A percentile compares a stretch with the other conserved stretches of the same genome.
phyloP scores from a whole-genome alignment of 2,888 invertebrate genomes.

The Habrosyne pyritoides region DNA sequence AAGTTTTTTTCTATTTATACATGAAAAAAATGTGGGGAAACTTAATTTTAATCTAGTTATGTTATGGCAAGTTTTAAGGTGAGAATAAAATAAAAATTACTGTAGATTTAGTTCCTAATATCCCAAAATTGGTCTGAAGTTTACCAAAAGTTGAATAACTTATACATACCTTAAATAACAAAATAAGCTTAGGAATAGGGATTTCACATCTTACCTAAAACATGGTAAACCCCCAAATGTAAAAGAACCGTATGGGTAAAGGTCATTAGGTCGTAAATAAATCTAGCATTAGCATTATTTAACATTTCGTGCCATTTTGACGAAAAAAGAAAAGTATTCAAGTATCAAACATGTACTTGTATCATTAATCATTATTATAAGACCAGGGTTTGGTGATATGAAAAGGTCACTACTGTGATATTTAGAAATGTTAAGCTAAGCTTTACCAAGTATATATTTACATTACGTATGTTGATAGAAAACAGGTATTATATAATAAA shows the following conservation, averaged over 20 bases:
- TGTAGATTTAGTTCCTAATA: too few species aligned
- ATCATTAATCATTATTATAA: conserved; percentile 12
- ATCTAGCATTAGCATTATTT: background rate
- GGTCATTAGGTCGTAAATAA: background rate
- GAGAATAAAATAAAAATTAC: too few species aligned
- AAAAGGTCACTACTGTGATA: conserved; percentile 8
- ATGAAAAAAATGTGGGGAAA: background rate
- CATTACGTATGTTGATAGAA: too few species aligned
- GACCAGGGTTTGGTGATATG: background rate
- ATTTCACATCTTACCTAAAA: background rate
- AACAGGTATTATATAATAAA: too few species aligned
- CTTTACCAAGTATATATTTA: too few species aligned
- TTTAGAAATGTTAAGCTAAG: conserved; percentile 9
- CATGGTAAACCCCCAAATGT: background rate
- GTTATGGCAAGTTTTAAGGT: too few species aligned
- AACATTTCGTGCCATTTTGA: conserved; percentile 4
- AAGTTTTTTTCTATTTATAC: conserved; percentile 27
- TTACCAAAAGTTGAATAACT: too few species aligned
- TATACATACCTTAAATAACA: too few species aligned
- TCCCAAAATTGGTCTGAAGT: too few species aligned
- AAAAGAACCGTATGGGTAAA: background rate
- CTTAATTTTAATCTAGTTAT: background rate
- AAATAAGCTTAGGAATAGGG: too few species aligned
- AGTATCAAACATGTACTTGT: background rate
- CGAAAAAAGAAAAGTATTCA: background rate